Conservation (phyloP, 2,888 invertebrate genomes). For the Phragmatobia fuliginosa region DNA sequence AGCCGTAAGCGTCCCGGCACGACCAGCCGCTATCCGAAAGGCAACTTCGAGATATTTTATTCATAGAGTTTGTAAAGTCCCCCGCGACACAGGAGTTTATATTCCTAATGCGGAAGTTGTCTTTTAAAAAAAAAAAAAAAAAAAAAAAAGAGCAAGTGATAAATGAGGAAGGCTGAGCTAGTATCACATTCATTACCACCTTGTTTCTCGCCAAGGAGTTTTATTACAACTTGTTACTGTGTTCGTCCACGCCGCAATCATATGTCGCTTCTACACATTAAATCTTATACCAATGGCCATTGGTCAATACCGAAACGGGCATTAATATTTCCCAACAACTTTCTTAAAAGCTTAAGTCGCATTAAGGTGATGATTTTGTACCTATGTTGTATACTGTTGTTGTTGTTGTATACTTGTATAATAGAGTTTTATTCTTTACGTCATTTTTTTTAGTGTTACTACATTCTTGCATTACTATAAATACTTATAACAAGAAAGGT, state of each 20-base stretch:
- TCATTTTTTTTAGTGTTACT: no score
- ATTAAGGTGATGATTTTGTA: neutral
- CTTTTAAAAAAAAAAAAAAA: no score
- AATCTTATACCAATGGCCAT: slow-evolving; percentile 76
- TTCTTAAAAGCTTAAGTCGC: neutral
- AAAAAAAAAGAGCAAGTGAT: slow-evolving; percentile 80
- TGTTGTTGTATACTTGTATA: no score
- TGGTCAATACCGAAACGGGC: slow-evolving; percentile 72
- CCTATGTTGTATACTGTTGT: no score
- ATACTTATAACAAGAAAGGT: no score
- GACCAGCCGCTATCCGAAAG: slow-evolving; percentile 77
- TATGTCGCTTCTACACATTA: slow-evolving; percentile 67
- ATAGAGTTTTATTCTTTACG: no score
- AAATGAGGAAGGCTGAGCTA: slow-evolving; percentile 78
- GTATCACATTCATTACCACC: slow-evolving; percentile 84
- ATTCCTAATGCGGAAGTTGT: no score
- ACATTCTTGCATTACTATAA: no score
- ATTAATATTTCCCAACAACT: slow-evolving; percentile 22
- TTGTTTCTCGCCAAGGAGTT: slow-evolving; percentile 76
- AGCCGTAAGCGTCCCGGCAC: slow-evolving; percentile 76
- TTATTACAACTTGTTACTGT: slow-evolving; percentile 84
- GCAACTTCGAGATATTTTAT: slow-evolving; percentile 82
- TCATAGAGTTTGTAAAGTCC: no score
- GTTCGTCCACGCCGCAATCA: slow-evolving; percentile 66
- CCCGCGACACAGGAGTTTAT: no score